These are phyloP conservation scores for Thunnus albacares DNA, from an alignment of 2,797 vertebrate species.

Conservation along the genomic window DNA sequence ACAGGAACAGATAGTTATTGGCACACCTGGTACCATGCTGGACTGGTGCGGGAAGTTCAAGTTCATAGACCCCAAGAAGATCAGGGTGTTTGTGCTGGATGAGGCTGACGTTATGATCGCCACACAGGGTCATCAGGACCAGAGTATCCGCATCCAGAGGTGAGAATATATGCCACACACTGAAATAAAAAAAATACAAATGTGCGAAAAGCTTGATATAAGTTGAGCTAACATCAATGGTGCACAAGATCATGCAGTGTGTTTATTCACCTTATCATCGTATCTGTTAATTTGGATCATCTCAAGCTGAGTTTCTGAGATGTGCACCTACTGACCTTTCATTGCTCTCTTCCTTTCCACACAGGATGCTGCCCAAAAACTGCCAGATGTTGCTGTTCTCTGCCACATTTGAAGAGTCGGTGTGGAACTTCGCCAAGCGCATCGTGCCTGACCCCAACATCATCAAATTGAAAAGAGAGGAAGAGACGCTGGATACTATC, in stretches of 20 bases:
- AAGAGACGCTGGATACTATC: slow-evolving; percentile 98
- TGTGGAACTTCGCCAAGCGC: slow-evolving; percentile 96
- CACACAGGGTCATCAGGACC: slow-evolving; percentile 98
- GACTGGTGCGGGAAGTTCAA: slow-evolving; percentile 98
- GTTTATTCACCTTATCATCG: not conserved
- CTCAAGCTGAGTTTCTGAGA: not conserved
- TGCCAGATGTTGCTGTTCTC: slow-evolving; percentile 99
- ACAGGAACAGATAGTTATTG: slow-evolving; percentile 96
- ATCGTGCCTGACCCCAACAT: slow-evolving; percentile 98
- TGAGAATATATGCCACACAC: slow-evolving; percentile 57
- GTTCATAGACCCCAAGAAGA: slow-evolving; percentile 97
- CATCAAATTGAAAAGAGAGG: slow-evolving; percentile 96
- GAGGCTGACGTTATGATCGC: slow-evolving; percentile 99
- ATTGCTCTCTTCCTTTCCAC: slow-evolving; percentile 13
- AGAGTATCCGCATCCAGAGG: slow-evolving; percentile 99
- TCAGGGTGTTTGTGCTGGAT: slow-evolving; percentile 96
- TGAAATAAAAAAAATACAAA: not conserved
- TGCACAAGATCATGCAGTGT: not conserved
- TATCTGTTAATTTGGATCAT: not conserved
- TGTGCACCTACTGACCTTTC: not conserved
- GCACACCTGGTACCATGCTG: slow-evolving; percentile 95
- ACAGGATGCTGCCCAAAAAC: slow-evolving; percentile 92
- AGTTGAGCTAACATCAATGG: not conserved
- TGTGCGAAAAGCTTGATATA: not conserved
- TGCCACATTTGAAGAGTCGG: slow-evolving; percentile 96